These are phyloP conservation scores for Iguana delicatissima DNA, from an alignment of 2,797 vertebrate species.

Conservation along the genomic window DNA sequence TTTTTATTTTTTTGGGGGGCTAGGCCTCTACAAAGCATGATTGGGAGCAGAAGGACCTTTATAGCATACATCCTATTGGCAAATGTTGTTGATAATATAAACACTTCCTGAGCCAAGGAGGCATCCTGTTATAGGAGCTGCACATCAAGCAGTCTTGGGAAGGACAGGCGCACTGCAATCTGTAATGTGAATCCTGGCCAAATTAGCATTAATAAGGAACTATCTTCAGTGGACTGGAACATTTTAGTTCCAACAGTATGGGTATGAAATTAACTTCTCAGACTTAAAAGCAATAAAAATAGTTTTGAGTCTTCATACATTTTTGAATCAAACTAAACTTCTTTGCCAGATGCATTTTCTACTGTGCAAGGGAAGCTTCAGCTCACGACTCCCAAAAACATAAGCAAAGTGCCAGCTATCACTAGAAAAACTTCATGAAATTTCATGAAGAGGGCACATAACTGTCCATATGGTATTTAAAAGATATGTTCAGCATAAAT, in stretches of 20 bases:
- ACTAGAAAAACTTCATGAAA: conserved; percentile 36
- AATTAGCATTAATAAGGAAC: not conserved
- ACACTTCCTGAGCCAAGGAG: conserved; percentile 1
- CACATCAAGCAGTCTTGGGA: not conserved
- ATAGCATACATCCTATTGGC: not conserved
- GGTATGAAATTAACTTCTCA: not conserved
- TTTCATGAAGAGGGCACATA: conserved; percentile 44
- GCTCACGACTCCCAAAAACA: conserved; percentile 19
- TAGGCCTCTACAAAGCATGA: not conserved
- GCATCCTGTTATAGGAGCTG: not conserved
- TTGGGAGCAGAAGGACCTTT: not conserved
- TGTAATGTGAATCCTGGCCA: not conserved
- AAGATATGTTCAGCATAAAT: conserved; percentile 32
- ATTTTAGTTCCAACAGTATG: not conserved
- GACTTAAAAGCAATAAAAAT: too few relatives aligned
- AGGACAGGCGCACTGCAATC: not conserved
- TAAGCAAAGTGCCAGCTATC: conserved; percentile 24
- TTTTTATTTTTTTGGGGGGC: too few relatives aligned
- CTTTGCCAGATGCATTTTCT: not conserved
- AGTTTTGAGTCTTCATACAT: not conserved
- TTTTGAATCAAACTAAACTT: not conserved
- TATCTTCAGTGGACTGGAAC: not conserved
- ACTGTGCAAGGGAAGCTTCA: not conserved
- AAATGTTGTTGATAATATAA: not conserved
- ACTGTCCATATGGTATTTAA: conserved; percentile 17